These are phyloP conservation scores for Danaus plexippus DNA, from an alignment of 1,140 invertebrate species.

Conservation along the genomic window DNA sequence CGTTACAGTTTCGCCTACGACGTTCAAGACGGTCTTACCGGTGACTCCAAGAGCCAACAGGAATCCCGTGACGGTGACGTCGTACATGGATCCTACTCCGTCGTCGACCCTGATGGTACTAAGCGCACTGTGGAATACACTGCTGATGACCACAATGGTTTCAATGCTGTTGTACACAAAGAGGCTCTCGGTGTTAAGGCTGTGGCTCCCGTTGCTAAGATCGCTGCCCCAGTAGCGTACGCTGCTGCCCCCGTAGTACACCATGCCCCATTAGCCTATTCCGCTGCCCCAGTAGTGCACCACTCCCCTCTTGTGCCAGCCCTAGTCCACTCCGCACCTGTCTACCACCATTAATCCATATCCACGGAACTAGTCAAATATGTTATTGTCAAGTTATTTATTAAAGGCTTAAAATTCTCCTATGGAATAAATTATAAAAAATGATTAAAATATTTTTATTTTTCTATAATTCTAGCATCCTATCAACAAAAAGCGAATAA, in stretches of 20 bases:
- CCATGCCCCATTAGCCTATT: constrained; percentile 74
- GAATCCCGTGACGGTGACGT: constrained; percentile 76
- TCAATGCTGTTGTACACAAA: constrained; percentile 70
- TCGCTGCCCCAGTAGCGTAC: constrained; percentile 38
- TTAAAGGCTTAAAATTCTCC: no score
- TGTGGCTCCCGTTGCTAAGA: constrained; percentile 38
- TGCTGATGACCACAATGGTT: constrained; percentile 71
- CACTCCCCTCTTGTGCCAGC: constrained; percentile 18
- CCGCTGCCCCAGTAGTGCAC: constrained; percentile 47
- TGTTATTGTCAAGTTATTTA: no score
- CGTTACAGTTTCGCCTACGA: constrained; percentile 77
- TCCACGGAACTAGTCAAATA: no score
- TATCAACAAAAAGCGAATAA: no score
- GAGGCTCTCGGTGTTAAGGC: constrained; percentile 41
- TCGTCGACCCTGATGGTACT: constrained; percentile 78
- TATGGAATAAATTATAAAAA: no score
- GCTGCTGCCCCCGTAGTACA: constrained; percentile 34
- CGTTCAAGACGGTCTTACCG: constrained; percentile 76
- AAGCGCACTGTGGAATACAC: constrained; percentile 79
- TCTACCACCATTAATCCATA: constrained; percentile 32
- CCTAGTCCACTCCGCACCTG: constrained; percentile 26
- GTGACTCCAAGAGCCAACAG: constrained; percentile 78
- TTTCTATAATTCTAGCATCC: no score
- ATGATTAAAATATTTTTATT: no score
- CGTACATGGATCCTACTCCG: constrained; percentile 75